Base-by-base conservation (phyloP, 2,888 invertebrate species). In the Chorisops tibialis region DNA sequence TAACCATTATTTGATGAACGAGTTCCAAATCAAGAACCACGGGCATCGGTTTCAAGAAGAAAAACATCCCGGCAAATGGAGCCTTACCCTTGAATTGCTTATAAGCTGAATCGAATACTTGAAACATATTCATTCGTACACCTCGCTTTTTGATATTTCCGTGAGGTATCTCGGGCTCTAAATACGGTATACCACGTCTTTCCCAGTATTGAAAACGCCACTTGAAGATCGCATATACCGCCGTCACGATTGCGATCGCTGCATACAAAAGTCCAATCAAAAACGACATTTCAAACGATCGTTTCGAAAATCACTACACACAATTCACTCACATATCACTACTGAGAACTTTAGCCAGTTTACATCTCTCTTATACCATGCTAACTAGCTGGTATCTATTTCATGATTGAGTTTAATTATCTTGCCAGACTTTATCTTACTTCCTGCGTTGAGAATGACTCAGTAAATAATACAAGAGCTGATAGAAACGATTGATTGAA, bases 1-100 rank as follows among this genome's bases (percentile, higher is more conserved):
- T 77, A 4, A 78, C 73, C 41, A 79, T 59, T 12, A 79, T 68
- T 12, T 60, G 49, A 56, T 70, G 71, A 7, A 72, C 66, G 1
- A 71, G 21, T 1, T 73, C 72, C 2, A 72, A 65, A 49, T 65
- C 64, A 4, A 72, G 63, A 1, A 72, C 45, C 1, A 76, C 45
- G 0, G 69, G 68, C 0, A 68, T 69, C 0, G 69, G 70, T 0
- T 68, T 67, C 21, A 74, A 30, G 1, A 72, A 69, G 9, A 75
- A 67, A 48, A 72, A 75, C 58, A 72, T 70, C 6, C 75, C 73
- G 0, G 70, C 72, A 59, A 73, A 72, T 0, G 69, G 69, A 6
- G 69, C 69, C 12, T 62, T 66, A 1, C 67, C 67, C 63, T 72
- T 73, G 63, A 70, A 71, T 63, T 72, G 70, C 35, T 65, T 50